Base-by-base conservation (phyloP, 2,113 vertebrate species). In the Anseranas semipalmata region DNA sequence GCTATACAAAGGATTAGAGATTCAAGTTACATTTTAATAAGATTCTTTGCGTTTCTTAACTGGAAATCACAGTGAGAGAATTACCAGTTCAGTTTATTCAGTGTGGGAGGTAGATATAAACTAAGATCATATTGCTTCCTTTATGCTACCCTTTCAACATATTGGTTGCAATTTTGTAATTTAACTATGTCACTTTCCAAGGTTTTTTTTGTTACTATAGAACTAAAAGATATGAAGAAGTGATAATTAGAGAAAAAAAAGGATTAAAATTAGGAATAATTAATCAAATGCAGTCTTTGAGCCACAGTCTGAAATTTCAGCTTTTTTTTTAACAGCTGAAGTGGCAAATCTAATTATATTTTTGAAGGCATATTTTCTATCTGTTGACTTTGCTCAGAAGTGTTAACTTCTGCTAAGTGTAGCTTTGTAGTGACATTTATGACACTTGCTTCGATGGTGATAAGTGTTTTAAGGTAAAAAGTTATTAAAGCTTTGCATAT, bases 11-110 rank as follows among this genome's bases (percentile, higher is more conserved):
- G 27, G 24, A 79, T 76, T 87, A 62, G 62, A 79, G 45, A 66
- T 87, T 76, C 33, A 65, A 85, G 15, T 95, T 70, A 87, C n/a
- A 46, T 86, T 91, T 91, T 77, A 90, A 46, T 73, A 82, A 87
- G 41, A 10, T 80, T 58, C 58, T 86, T 91, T 66, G 39, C 53
- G 39, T 77, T 94, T 89, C 89, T 84, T 92, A 28, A 68, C 45
- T 91, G 71, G 53, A 89, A 87, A 87, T 85, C 45, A 48, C 53
- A 85, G 33, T 65, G 48, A 90, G 56, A 79, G 22, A 55, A 45
- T 88, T 73, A 55, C 39, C 80, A 46, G 35, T 68, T 89, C 6
- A 2, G 8, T 77, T 93, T 76, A 71, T 82, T 85, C 4, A 1
- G 6, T 32, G 58, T 52, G 41, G 21, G 30, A 12, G 2, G 28